Evolutionary conservation across 2,797 vertebrate species (phyloP), one percentile per base, ranked within the genome.

Genomic region (Acipenser transmontanus): DNA sequence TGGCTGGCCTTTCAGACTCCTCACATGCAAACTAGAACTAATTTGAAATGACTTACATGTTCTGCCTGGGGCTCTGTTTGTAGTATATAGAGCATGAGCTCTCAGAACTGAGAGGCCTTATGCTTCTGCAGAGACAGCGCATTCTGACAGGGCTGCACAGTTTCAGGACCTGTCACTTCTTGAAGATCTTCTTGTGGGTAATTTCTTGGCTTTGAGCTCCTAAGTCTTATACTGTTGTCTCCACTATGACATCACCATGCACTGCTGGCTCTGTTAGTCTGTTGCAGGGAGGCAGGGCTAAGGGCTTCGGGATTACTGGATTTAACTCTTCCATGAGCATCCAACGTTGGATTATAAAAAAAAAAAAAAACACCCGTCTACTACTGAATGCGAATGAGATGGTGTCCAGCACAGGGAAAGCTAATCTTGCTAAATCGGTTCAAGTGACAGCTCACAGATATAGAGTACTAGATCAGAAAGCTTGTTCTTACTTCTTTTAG

Each of bases 91-190:
- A 81, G 62, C 70, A 78, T 0, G 81, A 72, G 61, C 80, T 80
- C n/a, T 78, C 74, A 1, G 59, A 67, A 66, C 80, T 80, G 73
- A 78, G 72, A 52, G 79, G 76, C 75, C 82, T 84, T 70, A 81
- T 76, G 66, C 81, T 71, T 54, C 80, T 77, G 72, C 82, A 78
- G 0, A 79, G 76, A 73, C 84, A 83, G 50, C 68, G 66, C 83
- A 83, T 85, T 70, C 74, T 71, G 70, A 68, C 75, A 67, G 49
- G 11, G 7, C 7, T 8, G 76, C 11, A 47, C 13, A 62, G 7
- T 6, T 57, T 49, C 49, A 69, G 65, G 11, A 11, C 2, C 9
- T 48, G 61, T 61, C 71, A 62, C 49, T 61, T 65, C 65, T 69
- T 0, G 7, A 17, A 9, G 76, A 73, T 77, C 70, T 68, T 51